Evolutionary conservation across 2,888 invertebrate genomes (phyloP).

Genomic region (Oithona nana): DNA sequence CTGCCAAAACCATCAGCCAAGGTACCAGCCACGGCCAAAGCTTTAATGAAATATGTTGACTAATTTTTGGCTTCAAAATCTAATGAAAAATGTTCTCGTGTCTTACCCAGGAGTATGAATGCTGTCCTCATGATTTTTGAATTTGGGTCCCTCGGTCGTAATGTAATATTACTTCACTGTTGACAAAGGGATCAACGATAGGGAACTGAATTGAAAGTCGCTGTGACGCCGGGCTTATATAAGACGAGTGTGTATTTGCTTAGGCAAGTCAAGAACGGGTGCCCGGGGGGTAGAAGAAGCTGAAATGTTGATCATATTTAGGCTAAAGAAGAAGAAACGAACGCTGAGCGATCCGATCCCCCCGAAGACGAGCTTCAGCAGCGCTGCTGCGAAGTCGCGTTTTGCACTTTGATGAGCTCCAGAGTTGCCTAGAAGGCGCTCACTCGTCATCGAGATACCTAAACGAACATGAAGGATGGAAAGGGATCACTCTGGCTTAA

Average conservation of each 20-base stretch:
- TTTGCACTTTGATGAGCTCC: not conserved
- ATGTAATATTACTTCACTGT: not conserved
- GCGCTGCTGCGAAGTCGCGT: too few species aligned
- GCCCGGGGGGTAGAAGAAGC: not conserved
- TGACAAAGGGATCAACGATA: not conserved
- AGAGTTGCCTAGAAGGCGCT: too few species aligned
- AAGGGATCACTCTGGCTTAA: too few species aligned
- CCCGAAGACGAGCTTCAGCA: not conserved
- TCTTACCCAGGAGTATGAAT: not conserved
- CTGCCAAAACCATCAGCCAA: not conserved
- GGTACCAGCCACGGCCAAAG: not conserved
- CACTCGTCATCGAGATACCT: not conserved
- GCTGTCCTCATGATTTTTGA: not conserved
- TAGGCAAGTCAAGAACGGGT: too few species aligned
- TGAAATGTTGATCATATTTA: not conserved
- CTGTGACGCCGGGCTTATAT: not conserved
- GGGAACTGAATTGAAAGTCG: not conserved
- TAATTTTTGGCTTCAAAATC: not conserved
- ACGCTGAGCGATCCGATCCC: not conserved
- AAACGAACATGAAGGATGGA: too few species aligned
- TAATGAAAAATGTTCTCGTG: not conserved
- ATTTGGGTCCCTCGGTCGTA: too few species aligned
- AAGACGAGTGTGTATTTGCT: not conserved
- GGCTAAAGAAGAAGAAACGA: not conserved
- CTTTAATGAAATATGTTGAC: not conserved